Base-by-base conservation (phyloP, 2,113 vertebrate species). In the Aldabrachelys gigantea region DNA sequence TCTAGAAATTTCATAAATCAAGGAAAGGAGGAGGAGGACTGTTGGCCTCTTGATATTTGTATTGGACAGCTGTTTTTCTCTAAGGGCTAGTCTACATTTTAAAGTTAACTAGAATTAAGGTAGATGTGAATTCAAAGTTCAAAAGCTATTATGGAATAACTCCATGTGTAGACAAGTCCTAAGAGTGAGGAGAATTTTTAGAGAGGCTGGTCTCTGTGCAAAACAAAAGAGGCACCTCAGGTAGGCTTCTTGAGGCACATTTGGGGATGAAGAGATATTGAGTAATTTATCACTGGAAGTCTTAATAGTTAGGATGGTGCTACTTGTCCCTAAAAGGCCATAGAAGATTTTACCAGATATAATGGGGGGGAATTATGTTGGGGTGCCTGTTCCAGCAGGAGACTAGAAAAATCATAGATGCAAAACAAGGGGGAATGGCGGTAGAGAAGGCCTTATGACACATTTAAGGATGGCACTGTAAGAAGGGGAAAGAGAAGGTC, bases 1-100 rank as follows among this genome's bases (percentile, higher is more conserved):
- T 92, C 95, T 98, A 87, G 62, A 95, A 96, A 92, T 84, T 62
- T 84, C 85, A n/a, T 92, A 75, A 81, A 84, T 80, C 78, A 87
- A 50, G 85, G 90, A 95, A 95, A 94, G 69, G 83, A 84, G 75
- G 87, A 89, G 1, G 2, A 91, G 89, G 87, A 53, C 65, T 89
- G 38, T 80, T 93, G 75, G 84, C 47, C 54, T 80, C 89, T 88
- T 21, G 16, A 49, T 91, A 88, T 62, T 76, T 85, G 82, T 0
- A 13, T 47, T 72, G 49, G 93, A 90, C 38, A 87, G 82, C 78
- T 69, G 62, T 94, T 52, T 54, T 80, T 85, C 5, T 44, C 65
- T 16, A 72, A 62, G 84, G 35, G 19, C 65, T 22, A 22, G n/a
- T n/a, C 65, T n/a, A 69, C 35, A n/a, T 17, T 69, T n/a, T 69